These are phyloP conservation scores for Piaya cayana DNA, from an alignment of 2,113 vertebrate species.

Conservation along the genomic window DNA sequence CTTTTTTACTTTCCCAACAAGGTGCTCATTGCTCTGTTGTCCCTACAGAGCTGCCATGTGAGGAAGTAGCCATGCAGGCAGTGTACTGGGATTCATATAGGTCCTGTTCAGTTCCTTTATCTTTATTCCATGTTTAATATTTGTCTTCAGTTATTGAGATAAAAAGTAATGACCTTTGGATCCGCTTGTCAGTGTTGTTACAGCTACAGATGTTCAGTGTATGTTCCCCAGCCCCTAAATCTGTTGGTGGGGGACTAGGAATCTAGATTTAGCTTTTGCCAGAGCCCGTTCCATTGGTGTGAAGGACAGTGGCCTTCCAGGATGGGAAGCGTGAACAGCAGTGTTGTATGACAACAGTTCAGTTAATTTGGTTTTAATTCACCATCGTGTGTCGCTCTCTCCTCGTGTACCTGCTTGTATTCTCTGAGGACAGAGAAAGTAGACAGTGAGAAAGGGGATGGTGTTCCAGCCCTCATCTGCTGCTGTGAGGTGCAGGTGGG, in stretches of 20 bases:
- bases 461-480: not conserved
- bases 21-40: not conserved
- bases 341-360: not conserved
- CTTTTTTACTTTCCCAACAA: not conserved
- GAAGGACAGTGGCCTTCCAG: not conserved
- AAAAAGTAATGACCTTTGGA: not conserved
- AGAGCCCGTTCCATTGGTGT: not conserved
- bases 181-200: not conserved
- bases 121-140: not conserved
- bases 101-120: not conserved
- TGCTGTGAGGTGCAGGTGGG: not conserved
- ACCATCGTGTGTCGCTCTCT: not conserved
- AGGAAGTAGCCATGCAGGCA: not conserved
- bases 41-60: not conserved
- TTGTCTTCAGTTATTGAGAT: not conserved
- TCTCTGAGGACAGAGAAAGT: not conserved
- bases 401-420: fast-evolving
- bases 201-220: fast-evolving
- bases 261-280: not conserved
- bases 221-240: not conserved
- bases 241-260: not conserved
- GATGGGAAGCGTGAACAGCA: not conserved
- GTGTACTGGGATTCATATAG: not conserved
- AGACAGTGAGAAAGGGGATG: not conserved
- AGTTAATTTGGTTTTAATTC: not conserved